Conservation (phyloP, 2,113 vertebrate genomes). For the Etia nguti region DNA sequence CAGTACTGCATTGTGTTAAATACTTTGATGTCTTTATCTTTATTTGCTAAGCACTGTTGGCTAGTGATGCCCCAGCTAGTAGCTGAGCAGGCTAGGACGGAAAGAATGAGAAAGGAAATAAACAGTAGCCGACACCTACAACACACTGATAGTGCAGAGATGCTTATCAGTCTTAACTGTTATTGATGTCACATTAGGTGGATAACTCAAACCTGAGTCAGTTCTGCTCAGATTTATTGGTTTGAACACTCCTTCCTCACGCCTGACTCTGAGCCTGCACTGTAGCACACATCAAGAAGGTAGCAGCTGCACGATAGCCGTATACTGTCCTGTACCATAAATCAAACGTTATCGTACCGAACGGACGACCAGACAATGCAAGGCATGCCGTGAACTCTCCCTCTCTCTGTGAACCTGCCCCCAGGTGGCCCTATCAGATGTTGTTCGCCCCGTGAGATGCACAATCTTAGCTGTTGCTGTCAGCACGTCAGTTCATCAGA, state of each 20-base stretch:
- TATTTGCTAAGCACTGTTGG: neutral
- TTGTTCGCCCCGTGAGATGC: slow-evolving; percentile 23
- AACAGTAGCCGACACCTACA: neutral
- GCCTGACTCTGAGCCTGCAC: neutral
- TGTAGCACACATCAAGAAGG: slow-evolving; percentile 5
- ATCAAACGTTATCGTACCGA: slow-evolving; percentile 28
- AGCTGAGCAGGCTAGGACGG: neutral
- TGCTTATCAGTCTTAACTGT: neutral
- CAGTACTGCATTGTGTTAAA: neutral
- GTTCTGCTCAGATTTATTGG: neutral
- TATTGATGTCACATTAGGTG: neutral
- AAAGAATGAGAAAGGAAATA: neutral
- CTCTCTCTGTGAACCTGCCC: slow-evolving; percentile 36
- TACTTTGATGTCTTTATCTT: rapidly evolving
- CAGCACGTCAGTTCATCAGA: slow-evolving; percentile 23
- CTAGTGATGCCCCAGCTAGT: neutral
- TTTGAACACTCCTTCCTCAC: neutral
- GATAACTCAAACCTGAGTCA: neutral
- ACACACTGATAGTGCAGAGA: neutral
- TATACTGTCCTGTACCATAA: slow-evolving; percentile 20
- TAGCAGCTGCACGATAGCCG: slow-evolving; percentile 30
- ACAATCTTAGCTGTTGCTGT: slow-evolving; percentile 49
- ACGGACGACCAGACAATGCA: slow-evolving; percentile 38
- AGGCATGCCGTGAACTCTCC: slow-evolving; percentile 37
- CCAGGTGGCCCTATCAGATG: slow-evolving; percentile 64